Conservation (phyloP, 2,888 invertebrate species). For the Eupeodes latifasciatus region DNA sequence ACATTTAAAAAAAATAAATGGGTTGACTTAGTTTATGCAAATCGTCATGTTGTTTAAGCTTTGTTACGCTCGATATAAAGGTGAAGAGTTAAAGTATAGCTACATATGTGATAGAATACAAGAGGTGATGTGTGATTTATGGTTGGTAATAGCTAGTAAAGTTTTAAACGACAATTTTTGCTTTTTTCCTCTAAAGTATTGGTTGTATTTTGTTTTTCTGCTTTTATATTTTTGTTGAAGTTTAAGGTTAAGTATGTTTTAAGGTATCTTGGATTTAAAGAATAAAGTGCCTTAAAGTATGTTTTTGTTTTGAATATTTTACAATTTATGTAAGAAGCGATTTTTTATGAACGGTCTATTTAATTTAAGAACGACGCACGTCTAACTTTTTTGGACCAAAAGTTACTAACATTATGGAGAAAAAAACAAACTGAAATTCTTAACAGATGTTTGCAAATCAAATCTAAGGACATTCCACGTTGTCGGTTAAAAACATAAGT, state of each 20-base stretch:
- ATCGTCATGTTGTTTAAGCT: conserved; percentile 57
- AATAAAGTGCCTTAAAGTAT: not conserved
- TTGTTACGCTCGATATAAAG: conserved; percentile 52
- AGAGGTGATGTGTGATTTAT: conserved; percentile 58
- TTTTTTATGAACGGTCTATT: no score
- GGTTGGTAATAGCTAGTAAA: conserved; percentile 48
- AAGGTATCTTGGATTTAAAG: not conserved
- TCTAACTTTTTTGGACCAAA: no score
- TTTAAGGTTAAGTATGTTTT: conserved; percentile 45
- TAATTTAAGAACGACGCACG: no score
- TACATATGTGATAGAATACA: no score
- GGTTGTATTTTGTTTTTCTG: conserved; percentile 7
- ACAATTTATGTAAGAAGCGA: no score
- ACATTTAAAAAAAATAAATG: conserved; percentile 30
- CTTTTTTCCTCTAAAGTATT: conserved; percentile 8
- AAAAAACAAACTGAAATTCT: no score
- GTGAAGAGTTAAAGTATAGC: not conserved
- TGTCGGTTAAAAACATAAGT: no score
- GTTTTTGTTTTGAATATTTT: not conserved
- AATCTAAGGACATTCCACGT: no score
- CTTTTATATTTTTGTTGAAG: no score
- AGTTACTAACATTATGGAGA: no score
- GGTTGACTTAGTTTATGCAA: conserved; percentile 74
- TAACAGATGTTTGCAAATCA: no score
- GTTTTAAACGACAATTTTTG: conserved; percentile 19